Conservation (phyloP, 2,113 vertebrate genomes). For the Apaloderma vittatum region DNA sequence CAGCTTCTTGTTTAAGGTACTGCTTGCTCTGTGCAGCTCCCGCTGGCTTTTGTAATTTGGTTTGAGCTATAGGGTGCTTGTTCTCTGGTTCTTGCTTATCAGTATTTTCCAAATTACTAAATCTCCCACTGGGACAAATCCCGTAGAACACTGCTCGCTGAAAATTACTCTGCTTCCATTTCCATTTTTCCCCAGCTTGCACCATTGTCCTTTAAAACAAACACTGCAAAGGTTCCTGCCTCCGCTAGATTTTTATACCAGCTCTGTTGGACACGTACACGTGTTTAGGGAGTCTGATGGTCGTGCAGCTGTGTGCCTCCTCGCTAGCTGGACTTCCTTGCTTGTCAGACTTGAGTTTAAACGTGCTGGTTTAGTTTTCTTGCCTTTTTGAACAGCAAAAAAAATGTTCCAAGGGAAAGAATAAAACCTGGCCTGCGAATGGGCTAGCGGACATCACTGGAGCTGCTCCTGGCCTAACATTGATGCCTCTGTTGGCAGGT, state of each 20-base stretch:
- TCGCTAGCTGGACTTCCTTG: too few species aligned
- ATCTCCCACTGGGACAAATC: not conserved
- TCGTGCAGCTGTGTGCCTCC: not conserved
- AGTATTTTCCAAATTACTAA: not conserved
- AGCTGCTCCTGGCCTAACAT: not conserved
- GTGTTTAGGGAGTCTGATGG: not conserved
- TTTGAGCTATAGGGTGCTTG: not conserved
- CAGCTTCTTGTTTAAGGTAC: constrained; percentile 97
- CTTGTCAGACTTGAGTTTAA: not conserved
- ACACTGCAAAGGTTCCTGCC: accelerated
- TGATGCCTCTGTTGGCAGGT: constrained; percentile 77
- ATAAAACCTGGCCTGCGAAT: not conserved
- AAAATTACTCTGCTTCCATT: not conserved
- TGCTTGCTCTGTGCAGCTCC: not conserved
- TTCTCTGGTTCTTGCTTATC: not conserved
- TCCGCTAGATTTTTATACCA: not conserved
- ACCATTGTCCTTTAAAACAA: not conserved
- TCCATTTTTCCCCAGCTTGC: not conserved
- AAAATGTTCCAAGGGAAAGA: not conserved
- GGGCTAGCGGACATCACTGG: accelerated
- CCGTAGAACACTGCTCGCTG: not conserved
- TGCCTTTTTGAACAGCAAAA: not conserved
- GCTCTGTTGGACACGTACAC: not conserved
- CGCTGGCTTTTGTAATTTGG: not conserved
- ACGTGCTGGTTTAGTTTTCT: not conserved